Conservation (phyloP, 2,797 vertebrate species). For the Phrynocephalus vlangalii region DNA sequence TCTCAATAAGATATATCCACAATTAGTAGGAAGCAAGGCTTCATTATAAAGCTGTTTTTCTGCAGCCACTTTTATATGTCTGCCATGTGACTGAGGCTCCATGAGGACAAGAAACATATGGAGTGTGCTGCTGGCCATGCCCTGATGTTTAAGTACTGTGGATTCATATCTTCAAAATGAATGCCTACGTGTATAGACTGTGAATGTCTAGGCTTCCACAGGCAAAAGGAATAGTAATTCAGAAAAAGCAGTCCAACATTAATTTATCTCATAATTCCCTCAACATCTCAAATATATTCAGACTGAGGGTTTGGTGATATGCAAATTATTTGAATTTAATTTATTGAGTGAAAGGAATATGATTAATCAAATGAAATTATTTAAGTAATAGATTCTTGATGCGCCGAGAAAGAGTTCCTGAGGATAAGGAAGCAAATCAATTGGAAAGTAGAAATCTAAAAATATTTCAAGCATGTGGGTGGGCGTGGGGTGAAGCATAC, state of each 20-base stretch:
- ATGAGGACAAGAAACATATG: background rate
- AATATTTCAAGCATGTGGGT: slow-evolving; percentile 28
- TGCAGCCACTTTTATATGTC: background rate
- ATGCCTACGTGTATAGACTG: background rate
- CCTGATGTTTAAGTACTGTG: background rate
- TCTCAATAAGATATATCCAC: no score
- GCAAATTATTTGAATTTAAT: slow-evolving; percentile 3
- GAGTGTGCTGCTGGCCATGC: background rate
- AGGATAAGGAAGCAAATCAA: slow-evolving; percentile 4
- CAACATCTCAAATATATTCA: background rate
- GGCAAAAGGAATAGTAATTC: background rate
- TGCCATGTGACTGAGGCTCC: background rate
- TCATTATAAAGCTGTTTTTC: background rate
- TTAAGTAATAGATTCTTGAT: background rate
- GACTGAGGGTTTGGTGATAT: background rate
- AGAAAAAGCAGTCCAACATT: background rate
- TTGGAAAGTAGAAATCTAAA: slow-evolving; percentile 4
- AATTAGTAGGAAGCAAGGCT: background rate
- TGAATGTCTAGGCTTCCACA: background rate
- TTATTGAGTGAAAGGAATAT: background rate
- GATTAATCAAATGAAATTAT: background rate
- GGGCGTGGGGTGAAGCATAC: background rate
- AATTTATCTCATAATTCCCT: background rate
- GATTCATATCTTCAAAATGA: background rate
- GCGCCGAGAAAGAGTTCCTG: background rate